phyloP scores from a whole-genome alignment of 2,797 vertebrate genomes.

The Microctenopoma steveboyesi region DNA sequence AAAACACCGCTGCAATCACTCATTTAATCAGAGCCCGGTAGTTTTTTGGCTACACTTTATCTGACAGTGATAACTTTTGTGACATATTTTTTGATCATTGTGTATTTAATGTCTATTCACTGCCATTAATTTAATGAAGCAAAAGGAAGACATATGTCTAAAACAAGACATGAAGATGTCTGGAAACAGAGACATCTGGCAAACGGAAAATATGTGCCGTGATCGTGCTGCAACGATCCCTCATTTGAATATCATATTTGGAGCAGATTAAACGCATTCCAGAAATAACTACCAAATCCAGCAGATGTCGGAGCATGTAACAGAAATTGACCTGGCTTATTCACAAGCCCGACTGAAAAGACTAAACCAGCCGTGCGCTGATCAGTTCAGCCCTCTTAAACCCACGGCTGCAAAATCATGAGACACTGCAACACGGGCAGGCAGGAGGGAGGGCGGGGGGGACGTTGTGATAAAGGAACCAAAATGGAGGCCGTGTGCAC shows the following conservation, averaged over 20 bases:
- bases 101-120: neutral
- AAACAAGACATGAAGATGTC: neutral
- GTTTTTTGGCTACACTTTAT: neutral
- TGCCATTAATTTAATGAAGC: neutral
- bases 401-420: slow-evolving; percentile 39
- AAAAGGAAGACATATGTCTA: neutral
- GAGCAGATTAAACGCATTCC: slow-evolving; percentile 24
- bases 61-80: too few species aligned
- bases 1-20: neutral
- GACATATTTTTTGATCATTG: neutral
- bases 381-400: slow-evolving; percentile 62
- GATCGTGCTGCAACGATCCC: slow-evolving; percentile 6
- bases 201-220: neutral
- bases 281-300: slow-evolving; percentile 27
- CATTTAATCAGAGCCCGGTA: neutral
- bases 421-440: slow-evolving; percentile 25
- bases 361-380: slow-evolving; percentile 57
- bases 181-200: neutral
- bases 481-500: slow-evolving; percentile 59
- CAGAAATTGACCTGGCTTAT: slow-evolving; percentile 55
- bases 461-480: slow-evolving; percentile 38
- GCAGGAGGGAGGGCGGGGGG: neutral
- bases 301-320: slow-evolving; percentile 51
- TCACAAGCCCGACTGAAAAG: slow-evolving; percentile 47
- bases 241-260: slow-evolving; percentile 36